These are phyloP conservation scores for Corythoichthys intestinalis DNA, from an alignment of 2,113 vertebrate species.

Conservation along the genomic window DNA sequence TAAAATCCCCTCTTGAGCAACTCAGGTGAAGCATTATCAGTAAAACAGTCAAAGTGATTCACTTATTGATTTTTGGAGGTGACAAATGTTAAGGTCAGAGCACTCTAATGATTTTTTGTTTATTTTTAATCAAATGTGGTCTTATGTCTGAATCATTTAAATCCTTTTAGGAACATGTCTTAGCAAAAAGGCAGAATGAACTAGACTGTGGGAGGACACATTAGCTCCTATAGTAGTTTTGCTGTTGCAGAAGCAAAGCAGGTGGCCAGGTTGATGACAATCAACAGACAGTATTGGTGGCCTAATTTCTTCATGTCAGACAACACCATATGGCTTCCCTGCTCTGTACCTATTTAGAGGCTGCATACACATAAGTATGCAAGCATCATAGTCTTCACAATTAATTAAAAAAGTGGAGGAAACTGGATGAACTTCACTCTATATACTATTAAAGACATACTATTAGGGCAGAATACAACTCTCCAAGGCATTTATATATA, in stretches of 20 bases:
- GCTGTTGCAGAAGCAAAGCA: slow-evolving; percentile 59
- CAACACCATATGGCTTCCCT: slow-evolving; percentile 77
- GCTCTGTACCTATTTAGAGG: slow-evolving; percentile 70
- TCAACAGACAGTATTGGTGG: slow-evolving; percentile 75
- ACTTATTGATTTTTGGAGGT: not conserved
- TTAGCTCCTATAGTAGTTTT: slow-evolving; percentile 31
- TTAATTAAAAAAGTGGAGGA: slow-evolving; percentile 70
- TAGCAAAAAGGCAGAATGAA: slow-evolving; percentile 50
- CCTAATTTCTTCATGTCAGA: slow-evolving; percentile 78
- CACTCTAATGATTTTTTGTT: not conserved
- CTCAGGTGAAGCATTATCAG: not conserved
- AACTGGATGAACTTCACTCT: slow-evolving; percentile 44
- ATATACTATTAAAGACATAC: slow-evolving; percentile 47
- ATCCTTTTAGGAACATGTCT: slow-evolving; percentile 24
- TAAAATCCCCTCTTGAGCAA: not conserved
- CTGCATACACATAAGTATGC: slow-evolving; percentile 66
- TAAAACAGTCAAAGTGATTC: not conserved
- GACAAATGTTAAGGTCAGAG: not conserved
- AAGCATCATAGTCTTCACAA: slow-evolving; percentile 65
- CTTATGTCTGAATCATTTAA: slow-evolving; percentile 13
- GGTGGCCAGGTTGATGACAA: slow-evolving; percentile 74
- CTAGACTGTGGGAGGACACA: slow-evolving; percentile 10
- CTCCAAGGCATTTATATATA: slow-evolving; percentile 63
- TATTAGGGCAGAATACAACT: slow-evolving; percentile 40
- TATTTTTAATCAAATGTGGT: slow-evolving; percentile 16